These are phyloP conservation scores for Aldabrachelys gigantea DNA, from an alignment of 2,113 vertebrate species.

Conservation along the genomic window DNA sequence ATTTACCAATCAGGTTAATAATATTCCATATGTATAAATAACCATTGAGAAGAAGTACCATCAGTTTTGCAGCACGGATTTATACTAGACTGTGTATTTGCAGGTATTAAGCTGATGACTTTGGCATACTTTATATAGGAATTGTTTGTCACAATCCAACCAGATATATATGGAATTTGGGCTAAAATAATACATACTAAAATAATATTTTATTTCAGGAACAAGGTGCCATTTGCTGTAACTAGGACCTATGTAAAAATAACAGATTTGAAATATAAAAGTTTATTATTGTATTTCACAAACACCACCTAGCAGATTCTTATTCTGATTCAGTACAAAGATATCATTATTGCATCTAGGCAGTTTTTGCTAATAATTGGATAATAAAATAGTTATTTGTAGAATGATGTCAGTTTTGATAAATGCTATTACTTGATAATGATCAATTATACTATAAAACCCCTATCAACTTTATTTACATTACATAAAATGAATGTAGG, in stretches of 20 bases:
- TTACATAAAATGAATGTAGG: conserved; percentile 41
- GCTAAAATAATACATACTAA: conserved; percentile 1
- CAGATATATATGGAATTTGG: background rate
- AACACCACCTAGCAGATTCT: background rate
- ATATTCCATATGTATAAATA: conserved; percentile 13
- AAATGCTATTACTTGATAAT: conserved; percentile 36
- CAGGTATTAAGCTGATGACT: background rate
- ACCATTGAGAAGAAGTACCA: background rate
- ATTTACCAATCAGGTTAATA: conserved; percentile 7
- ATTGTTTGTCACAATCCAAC: background rate
- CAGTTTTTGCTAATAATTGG: conserved; percentile 36
- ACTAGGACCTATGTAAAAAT: background rate
- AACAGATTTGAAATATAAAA: background rate
- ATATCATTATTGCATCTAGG: conserved; percentile 40
- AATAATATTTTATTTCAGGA: background rate
- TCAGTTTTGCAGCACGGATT: background rate
- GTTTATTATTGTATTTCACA: conserved; percentile 33
- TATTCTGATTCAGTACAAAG: conserved; percentile 23
- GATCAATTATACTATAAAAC: conserved; percentile 16
- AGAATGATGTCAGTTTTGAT: conserved; percentile 20
- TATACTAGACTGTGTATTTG: background rate
- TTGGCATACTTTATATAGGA: background rate
- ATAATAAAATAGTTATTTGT: conserved; percentile 34
- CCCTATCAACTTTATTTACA: conserved; percentile 53
- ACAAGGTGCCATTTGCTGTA: background rate